A percentile compares a stretch with the other conserved stretches of the same genome.
Conservation (phyloP, 1,140 invertebrate species). For the Choristoneura fumiferana region DNA sequence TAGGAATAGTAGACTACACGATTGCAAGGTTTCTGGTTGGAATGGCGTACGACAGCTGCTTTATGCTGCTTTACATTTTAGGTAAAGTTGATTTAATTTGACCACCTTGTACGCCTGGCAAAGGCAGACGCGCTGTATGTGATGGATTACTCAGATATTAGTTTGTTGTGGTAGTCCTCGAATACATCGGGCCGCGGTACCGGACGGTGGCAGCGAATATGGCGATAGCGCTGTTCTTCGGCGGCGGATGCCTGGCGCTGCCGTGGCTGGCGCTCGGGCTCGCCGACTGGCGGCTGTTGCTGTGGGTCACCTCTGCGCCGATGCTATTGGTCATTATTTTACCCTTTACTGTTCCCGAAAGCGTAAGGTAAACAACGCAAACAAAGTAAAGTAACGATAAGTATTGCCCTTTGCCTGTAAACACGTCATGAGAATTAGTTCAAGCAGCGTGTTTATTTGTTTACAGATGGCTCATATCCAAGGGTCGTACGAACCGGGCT, state of each 20-base stretch:
- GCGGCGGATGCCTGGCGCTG: conserved; percentile 71
- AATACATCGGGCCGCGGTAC: conserved; percentile 64
- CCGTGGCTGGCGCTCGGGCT: conserved; percentile 75
- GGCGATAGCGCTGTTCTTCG: conserved; percentile 80
- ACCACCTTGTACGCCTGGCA: too few species aligned
- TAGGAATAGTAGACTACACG: conserved; percentile 80
- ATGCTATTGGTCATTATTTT: conserved; percentile 46
- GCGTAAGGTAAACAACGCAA: conserved; percentile 61
- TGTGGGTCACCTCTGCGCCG: conserved; percentile 55
- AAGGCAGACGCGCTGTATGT: too few species aligned
- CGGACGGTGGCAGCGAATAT: conserved; percentile 78
- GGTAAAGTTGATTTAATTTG: conserved; percentile 72
- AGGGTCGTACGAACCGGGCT: conserved; percentile 45
- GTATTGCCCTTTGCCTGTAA: too few species aligned
- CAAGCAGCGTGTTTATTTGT: neutral
- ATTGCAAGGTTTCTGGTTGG: conserved; percentile 82
- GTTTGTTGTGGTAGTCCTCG: conserved; percentile 32
- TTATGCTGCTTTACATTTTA: conserved; percentile 91
- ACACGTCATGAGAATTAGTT: too few species aligned
- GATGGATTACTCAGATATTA: neutral
- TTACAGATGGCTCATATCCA: conserved; percentile 52
- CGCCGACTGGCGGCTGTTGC: conserved; percentile 74
- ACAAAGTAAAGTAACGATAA: too few species aligned
- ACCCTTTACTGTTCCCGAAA: conserved; percentile 57
- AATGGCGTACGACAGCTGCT: conserved; percentile 88